Evolutionary conservation across 2,797 vertebrate species (phyloP).

Genomic region (Trichosurus vulpecula): DNA sequence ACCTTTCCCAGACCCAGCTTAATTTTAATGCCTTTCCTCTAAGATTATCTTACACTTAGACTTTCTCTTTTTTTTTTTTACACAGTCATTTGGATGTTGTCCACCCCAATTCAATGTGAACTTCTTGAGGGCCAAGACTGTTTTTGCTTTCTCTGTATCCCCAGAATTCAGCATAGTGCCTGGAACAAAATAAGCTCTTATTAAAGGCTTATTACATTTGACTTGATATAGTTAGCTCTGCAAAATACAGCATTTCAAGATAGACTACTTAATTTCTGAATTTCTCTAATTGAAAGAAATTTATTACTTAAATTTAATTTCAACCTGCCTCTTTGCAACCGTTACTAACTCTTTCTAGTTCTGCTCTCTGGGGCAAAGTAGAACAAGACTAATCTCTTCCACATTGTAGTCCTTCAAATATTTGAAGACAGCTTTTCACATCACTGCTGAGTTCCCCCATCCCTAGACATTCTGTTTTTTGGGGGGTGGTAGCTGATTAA

Average conservation of each 20-base stretch:
- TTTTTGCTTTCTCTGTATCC: neutral
- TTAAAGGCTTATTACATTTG: neutral
- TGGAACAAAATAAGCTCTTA: neutral
- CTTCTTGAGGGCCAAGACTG: neutral
- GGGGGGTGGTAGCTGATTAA: neutral
- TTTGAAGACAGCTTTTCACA: neutral
- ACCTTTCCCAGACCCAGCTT: neutral
- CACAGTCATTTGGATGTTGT: neutral
- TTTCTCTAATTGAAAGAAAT: neutral
- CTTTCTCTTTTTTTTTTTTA: neutral
- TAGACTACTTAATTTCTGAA: neutral
- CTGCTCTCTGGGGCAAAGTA: neutral
- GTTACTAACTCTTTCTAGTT: neutral
- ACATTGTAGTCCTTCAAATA: neutral
- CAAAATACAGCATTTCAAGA: neutral
- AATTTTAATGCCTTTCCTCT: neutral
- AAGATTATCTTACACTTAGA: neutral
- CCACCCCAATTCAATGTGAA: neutral
- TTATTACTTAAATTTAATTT: neutral
- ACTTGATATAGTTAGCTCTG: neutral
- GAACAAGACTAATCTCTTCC: neutral
- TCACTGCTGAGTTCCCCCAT: neutral
- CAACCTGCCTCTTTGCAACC: neutral
- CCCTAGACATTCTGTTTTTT: neutral
- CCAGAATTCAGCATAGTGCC: neutral